Conservation (phyloP, 2,797 vertebrate species). For the Scomberomorus guttatus region DNA sequence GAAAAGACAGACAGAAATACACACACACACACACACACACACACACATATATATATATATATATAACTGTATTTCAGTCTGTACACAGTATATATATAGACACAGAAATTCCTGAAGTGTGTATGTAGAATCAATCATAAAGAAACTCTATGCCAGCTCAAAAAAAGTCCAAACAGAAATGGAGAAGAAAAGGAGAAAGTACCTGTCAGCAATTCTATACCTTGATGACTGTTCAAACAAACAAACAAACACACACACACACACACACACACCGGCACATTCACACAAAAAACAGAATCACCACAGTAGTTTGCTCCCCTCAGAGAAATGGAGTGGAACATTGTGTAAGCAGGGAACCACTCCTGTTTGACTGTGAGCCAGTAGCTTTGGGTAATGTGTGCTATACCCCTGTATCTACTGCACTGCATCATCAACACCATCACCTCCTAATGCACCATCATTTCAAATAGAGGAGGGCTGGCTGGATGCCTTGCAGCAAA, state of each 20-base stretch:
- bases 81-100: background rate
- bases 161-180: constrained; percentile 9
- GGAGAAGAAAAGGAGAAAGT: background rate
- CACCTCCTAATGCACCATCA: constrained; percentile 48
- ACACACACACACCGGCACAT: too few relatives aligned
- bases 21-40: background rate
- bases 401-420: constrained; percentile 44
- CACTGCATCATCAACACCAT: constrained; percentile 55
- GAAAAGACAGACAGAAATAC: background rate
- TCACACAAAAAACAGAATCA: constrained; percentile 2
- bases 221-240: constrained; percentile 14
- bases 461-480: constrained; percentile 33
- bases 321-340: constrained; percentile 44
- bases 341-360: constrained; percentile 35
- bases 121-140: background rate
- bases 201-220: constrained; percentile 24
- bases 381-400: constrained; percentile 42
- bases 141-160: constrained; percentile 4
- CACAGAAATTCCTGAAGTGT: background rate
- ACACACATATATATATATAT: background rate
- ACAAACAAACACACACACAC: background rate
- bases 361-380: constrained; percentile 51
- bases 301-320: constrained; percentile 3
- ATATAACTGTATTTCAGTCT: too few relatives aligned
- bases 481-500: constrained; percentile 19